Evolutionary conservation across 2,113 vertebrate genomes (phyloP).

Genomic region (Erythrolamprus reginae): DNA sequence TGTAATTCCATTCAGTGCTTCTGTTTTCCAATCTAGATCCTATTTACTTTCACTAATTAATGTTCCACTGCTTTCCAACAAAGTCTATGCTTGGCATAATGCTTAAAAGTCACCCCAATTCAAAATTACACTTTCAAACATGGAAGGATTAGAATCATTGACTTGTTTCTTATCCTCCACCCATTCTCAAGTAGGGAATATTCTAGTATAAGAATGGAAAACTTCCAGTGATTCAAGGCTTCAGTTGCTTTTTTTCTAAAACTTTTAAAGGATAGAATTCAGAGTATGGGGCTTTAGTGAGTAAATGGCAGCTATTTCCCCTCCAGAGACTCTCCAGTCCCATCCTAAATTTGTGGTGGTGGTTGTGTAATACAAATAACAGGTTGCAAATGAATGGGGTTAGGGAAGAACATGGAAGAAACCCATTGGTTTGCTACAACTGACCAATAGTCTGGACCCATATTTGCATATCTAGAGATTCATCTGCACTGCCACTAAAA

Average conservation of each 20-base stretch:
- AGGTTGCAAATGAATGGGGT: background rate
- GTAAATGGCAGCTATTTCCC: background rate
- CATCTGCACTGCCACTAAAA: background rate
- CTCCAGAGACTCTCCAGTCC: background rate
- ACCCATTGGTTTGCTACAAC: background rate
- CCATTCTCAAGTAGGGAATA: background rate
- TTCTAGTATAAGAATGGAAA: background rate
- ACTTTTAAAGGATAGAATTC: background rate
- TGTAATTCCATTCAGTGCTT: background rate
- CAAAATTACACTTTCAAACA: background rate
- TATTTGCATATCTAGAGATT: background rate
- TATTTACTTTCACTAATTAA: background rate
- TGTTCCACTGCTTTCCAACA: background rate
- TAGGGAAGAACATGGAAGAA: background rate
- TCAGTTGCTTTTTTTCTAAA: background rate
- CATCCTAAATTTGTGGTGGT: background rate
- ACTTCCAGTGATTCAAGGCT: background rate
- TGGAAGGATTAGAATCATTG: background rate
- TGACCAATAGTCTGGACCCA: background rate
- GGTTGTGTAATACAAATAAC: background rate
- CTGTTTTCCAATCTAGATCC: background rate
- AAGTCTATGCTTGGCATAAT: background rate
- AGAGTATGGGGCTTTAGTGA: background rate
- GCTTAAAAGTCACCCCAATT: background rate
- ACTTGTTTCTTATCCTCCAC: background rate